Conservation (phyloP, 1,140 invertebrate species). For the Trachymyrmex cornetzi region DNA sequence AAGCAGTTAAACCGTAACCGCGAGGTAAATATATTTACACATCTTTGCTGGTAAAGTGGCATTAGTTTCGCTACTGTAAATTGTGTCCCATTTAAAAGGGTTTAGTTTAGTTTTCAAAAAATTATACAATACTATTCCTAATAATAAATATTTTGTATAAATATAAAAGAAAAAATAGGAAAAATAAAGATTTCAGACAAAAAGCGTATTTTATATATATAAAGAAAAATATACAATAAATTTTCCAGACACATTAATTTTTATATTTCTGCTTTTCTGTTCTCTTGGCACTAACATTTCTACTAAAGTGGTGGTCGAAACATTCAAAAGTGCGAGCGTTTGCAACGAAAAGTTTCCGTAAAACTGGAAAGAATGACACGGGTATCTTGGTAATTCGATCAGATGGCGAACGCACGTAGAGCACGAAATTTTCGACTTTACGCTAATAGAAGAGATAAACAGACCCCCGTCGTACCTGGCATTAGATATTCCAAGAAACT, state of each 20-base stretch:
- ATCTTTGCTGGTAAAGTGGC: neutral
- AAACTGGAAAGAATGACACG: slow-evolving; percentile 46
- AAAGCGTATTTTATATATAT: too few relatives aligned
- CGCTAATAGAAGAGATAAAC: slow-evolving; percentile 53
- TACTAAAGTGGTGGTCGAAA: slow-evolving; percentile 24
- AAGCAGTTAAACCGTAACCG: slow-evolving; percentile 20
- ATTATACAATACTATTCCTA: neutral
- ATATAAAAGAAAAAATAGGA: neutral
- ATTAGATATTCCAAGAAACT: slow-evolving; percentile 66
- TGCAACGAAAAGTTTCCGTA: slow-evolving; percentile 38
- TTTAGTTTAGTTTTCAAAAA: neutral
- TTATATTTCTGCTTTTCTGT: neutral
- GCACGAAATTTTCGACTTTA: slow-evolving; percentile 59
- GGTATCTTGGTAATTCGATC: slow-evolving; percentile 59
- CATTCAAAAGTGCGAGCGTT: slow-evolving; percentile 1
- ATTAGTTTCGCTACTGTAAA: neutral
- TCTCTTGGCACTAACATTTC: neutral
- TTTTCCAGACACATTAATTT: slow-evolving; percentile 1
- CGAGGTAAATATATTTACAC: neutral
- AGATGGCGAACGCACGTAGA: slow-evolving; percentile 44
- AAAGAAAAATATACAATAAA: neutral
- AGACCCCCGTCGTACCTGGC: slow-evolving; percentile 16
- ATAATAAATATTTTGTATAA: neutral
- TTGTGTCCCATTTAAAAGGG: neutral
- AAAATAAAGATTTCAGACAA: neutral